Evolutionary conservation across 2,888 invertebrate genomes (phyloP).

Genomic region (Campoplex capitator): DNA sequence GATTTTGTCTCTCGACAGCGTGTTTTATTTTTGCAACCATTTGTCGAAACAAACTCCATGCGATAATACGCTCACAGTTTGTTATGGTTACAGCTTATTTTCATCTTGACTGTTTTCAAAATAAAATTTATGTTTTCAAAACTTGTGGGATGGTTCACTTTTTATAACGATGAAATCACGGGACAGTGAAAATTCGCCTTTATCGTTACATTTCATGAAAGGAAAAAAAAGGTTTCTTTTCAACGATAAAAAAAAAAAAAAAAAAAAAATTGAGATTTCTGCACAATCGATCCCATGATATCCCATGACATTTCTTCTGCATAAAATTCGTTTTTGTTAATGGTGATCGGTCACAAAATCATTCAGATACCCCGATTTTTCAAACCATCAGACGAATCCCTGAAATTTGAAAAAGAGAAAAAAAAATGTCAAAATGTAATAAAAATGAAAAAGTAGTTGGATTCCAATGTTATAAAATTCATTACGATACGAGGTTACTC

Average conservation of each 20-base stretch:
- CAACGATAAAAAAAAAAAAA: too few species aligned
- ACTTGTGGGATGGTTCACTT: background rate
- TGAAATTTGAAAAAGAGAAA: background rate
- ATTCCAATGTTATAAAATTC: slow-evolving; percentile 1
- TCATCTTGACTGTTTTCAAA: background rate
- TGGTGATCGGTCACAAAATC: background rate
- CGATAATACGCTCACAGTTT: background rate
- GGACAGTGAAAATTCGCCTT: background rate
- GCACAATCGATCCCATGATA: too few species aligned
- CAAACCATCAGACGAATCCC: too few species aligned
- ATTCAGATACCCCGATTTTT: background rate
- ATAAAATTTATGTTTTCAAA: background rate
- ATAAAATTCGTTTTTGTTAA: too few species aligned
- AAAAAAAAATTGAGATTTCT: too few species aligned
- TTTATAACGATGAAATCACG: background rate
- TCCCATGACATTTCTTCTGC: too few species aligned
- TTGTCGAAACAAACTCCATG: background rate
- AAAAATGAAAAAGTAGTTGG: background rate
- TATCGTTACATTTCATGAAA: background rate
- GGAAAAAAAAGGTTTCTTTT: background rate
- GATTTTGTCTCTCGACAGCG: background rate
- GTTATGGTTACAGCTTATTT: background rate
- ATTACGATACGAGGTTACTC: slow-evolving; percentile 1
- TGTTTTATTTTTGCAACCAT: background rate
- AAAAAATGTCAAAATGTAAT: too few species aligned